Evolutionary conservation across 1,140 invertebrate genomes (phyloP), one percentile per base, ranked within the genome.

Genomic region (Eueides isabella): DNA sequence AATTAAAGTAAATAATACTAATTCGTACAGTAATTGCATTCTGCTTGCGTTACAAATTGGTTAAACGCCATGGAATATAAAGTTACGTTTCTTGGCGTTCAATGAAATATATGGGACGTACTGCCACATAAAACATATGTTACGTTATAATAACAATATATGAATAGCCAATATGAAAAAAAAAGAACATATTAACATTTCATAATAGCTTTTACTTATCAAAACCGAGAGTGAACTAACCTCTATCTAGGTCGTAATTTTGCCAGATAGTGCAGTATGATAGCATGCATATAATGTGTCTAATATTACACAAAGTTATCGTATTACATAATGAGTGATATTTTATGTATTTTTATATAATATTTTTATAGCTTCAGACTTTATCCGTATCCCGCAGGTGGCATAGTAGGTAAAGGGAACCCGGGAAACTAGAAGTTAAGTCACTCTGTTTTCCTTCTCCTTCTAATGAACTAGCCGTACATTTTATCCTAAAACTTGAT

Each of bases 221-320:
- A 55, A 55, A 55, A 48, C 70, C 64, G 68, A 67, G 23, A 77
- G 72, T 72, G 70, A 73, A 80, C 66, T 77, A 75, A 80, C 64
- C 74, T 75, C 61, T 71, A 80, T 72, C 76, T 78, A 69, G 79
- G 79, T 80, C 75, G 70, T 48, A 61, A 76, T 69, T 69, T 61
- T 61, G 44, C 16, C 35, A 38, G 63, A 71, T 71, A 71, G 44
- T 55, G n/a, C 19, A 55, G 9, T 19, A 11, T 26, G 23, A 12
- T 55, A 55, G 19, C 2, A 55, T 12, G 41, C 41, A 16, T 19
- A 26, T 55, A 55, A 26, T 55, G 48, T 55, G n/a, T 6, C n/a
- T 44, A 23, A 55, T 55, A 9, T 55, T 11, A 55, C 12, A 55
- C 19, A 55, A 55, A 55, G 1, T 55, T 55, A 26, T 55, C 3